These are phyloP conservation scores for Eupleurogrammus muticus DNA, from an alignment of 2,797 vertebrate species.

Conservation along the genomic window DNA sequence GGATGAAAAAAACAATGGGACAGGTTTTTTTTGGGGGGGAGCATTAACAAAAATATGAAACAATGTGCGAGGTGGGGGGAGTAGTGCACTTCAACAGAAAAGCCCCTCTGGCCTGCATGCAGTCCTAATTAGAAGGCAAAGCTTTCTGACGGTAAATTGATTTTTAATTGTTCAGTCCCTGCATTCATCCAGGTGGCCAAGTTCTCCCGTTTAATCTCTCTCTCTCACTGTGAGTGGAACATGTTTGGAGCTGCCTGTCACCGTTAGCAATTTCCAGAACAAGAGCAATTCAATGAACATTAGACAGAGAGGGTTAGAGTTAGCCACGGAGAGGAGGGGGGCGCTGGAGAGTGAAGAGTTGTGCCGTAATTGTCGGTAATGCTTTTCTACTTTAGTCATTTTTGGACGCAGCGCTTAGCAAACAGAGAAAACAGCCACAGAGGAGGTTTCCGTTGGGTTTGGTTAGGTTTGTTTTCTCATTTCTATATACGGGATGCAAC, in stretches of 20 bases:
- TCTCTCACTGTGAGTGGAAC: slow-evolving; percentile 57
- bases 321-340: slow-evolving; percentile 11
- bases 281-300: slow-evolving; percentile 84
- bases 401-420: slow-evolving; percentile 69
- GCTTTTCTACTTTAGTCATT: slow-evolving; percentile 89
- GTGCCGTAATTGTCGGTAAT: slow-evolving; percentile 93
- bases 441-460: slow-evolving; percentile 87
- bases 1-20: slow-evolving; percentile 62
- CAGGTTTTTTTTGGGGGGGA: slow-evolving; percentile 18
- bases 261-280: slow-evolving; percentile 74
- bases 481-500: slow-evolving; percentile 84
- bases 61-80: slow-evolving; percentile 57
- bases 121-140: slow-evolving; percentile 82
- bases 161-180: slow-evolving; percentile 84
- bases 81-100: slow-evolving; percentile 61
- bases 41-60: slow-evolving; percentile 66
- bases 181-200: slow-evolving; percentile 84
- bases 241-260: slow-evolving; percentile 60
- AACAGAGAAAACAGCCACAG: slow-evolving; percentile 90
- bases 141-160: slow-evolving; percentile 84
- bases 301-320: slow-evolving; percentile 51
- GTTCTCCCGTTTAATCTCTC: slow-evolving; percentile 73
- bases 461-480: slow-evolving; percentile 37
- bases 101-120: slow-evolving; percentile 70
- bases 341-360: slow-evolving; percentile 78